Conservation (phyloP, 92 coral and sea anemone genomes). For the Chrysogorgia sp. region DNA sequence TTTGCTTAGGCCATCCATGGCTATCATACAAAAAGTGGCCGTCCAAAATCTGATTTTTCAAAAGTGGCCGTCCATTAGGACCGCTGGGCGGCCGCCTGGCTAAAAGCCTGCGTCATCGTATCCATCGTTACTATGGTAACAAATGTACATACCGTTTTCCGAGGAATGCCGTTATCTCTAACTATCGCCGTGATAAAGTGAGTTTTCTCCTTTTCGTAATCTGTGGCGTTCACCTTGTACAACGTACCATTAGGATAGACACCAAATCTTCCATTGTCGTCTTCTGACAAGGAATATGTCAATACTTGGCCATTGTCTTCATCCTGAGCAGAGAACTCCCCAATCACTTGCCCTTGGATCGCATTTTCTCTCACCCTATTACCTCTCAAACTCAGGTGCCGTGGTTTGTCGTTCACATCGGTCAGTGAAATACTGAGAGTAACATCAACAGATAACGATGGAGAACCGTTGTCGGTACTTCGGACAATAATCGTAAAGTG, state of each 20-base stretch:
- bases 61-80: too few relatives aligned
- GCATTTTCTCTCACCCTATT: conserved; percentile 81
- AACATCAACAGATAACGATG: conserved; percentile 59
- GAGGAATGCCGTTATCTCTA: conserved; percentile 79
- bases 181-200: conserved; percentile 74
- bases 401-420: conserved; percentile 88
- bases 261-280: conserved; percentile 81
- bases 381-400: conserved; percentile 71
- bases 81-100: not conserved
- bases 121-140: too few relatives aligned
- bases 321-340: conserved; percentile 72
- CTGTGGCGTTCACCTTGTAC: conserved; percentile 67
- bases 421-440: conserved; percentile 65
- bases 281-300: conserved; percentile 73
- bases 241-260: conserved; percentile 72
- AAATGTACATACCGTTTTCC: conserved; percentile 58
- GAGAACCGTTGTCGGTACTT: conserved; percentile 79
- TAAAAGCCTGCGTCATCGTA: too few relatives aligned
- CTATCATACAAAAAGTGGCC: too few relatives aligned
- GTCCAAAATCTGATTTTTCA: too few relatives aligned
- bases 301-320: conserved; percentile 72
- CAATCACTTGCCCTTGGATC: conserved; percentile 63
- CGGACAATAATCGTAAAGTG: conserved; percentile 64
- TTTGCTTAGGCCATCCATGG: too few relatives aligned
- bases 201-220: conserved; percentile 75